Percentiles rank a stretch among this genome's conserved stretches.
Conservation (phyloP, 2,797 vertebrate species). For the Chelonia mydas region DNA sequence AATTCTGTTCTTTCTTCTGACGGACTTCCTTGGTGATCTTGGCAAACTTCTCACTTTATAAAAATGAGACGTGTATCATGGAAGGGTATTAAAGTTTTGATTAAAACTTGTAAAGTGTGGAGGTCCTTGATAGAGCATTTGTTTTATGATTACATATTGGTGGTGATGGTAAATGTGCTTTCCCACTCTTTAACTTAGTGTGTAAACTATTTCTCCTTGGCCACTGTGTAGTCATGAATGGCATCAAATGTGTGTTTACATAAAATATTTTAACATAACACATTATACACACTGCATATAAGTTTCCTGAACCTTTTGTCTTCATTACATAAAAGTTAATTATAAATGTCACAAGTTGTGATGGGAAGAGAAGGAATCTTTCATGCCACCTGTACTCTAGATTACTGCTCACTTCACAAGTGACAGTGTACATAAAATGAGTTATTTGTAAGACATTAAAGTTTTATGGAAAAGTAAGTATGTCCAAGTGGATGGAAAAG, state of each 20-base stretch:
- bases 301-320: no score
- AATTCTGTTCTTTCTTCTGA: fast-evolving
- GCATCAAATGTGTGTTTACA: no score
- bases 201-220: not conserved
- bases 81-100: not conserved
- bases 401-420: not conserved
- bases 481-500: not conserved
- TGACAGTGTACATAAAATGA: not conserved
- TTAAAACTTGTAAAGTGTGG: not conserved
- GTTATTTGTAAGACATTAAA: not conserved
- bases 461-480: slow-evolving; percentile 6
- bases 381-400: not conserved
- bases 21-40: not conserved
- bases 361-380: not conserved
- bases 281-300: no score
- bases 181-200: not conserved
- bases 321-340: no score
- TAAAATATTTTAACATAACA: no score
- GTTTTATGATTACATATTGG: no score
- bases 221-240: no score
- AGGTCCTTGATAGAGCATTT: not conserved
- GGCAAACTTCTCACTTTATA: not conserved
- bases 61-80: not conserved
- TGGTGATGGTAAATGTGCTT: no score
- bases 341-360: not conserved